Percentiles rank a stretch among this genome's conserved stretches.
These are phyloP conservation scores for Polyergus mexicanus DNA, from an alignment of 1,140 invertebrate genomes.

Conservation along the genomic window DNA sequence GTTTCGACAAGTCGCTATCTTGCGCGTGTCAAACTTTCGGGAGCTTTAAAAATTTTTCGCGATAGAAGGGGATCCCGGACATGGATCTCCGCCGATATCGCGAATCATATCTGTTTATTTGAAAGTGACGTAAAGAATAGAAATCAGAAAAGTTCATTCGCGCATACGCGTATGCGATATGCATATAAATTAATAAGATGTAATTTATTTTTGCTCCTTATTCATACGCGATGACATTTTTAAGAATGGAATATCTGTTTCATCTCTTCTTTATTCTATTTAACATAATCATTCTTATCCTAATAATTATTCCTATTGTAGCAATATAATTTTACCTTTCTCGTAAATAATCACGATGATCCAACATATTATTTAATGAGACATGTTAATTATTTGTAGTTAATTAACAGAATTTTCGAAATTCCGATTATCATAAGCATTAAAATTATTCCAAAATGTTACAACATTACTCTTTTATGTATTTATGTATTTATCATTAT, in stretches of 20 bases:
- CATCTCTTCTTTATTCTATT: background rate
- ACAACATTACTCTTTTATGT: background rate
- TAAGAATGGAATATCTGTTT: background rate
- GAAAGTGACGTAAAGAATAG: conserved; percentile 23
- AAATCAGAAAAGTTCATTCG: conserved; percentile 8
- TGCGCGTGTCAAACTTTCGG: conserved; percentile 11
- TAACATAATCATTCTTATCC: background rate
- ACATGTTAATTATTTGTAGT: background rate
- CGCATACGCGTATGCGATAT: background rate
- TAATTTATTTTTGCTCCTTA: background rate
- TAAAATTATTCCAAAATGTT: background rate
- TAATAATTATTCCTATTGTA: background rate
- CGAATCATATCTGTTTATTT: conserved; percentile 24
- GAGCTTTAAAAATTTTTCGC: conserved; percentile 16
- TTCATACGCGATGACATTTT: background rate
- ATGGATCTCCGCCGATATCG: conserved; percentile 8
- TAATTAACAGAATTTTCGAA: conserved; percentile 3
- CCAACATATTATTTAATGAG: background rate
- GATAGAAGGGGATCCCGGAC: background rate
- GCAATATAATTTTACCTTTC: background rate
- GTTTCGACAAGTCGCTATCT: conserved; percentile 42
- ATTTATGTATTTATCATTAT: background rate
- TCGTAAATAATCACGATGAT: background rate
- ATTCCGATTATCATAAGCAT: background rate
- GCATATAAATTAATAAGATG: conserved; percentile 23